A percentile compares a stretch with the other conserved stretches of the same genome.
These are phyloP conservation scores for Vidua macroura DNA, from an alignment of 2,113 vertebrate species.

Conservation along the genomic window DNA sequence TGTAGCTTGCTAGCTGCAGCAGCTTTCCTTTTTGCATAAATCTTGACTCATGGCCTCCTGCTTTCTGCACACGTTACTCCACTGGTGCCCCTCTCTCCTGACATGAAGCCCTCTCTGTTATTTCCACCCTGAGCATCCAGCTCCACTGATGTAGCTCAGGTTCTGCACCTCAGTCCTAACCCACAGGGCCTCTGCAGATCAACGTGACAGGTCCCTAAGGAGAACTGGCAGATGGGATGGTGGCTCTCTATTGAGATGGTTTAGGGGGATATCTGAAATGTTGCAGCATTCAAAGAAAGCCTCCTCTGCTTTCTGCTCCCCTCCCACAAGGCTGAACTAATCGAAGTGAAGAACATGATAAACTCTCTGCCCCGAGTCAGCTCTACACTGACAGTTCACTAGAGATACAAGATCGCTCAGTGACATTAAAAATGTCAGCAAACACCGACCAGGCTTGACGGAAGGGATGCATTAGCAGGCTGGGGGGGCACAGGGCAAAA, in stretches of 20 bases:
- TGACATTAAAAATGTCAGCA: conserved; percentile 76
- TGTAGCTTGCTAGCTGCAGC: neutral
- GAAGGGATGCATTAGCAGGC: conserved; percentile 44
- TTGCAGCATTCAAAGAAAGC: conserved; percentile 26
- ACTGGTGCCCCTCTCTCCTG: neutral
- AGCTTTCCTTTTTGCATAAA: neutral
- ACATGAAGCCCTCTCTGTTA: neutral
- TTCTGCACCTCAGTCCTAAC: conserved; percentile 7
- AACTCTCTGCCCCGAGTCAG: conserved; percentile 67
- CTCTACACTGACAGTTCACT: conserved; percentile 68
- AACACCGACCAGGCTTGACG: conserved; percentile 50
- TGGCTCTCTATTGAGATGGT: conserved; percentile 20
- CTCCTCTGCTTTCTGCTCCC: conserved; percentile 18
- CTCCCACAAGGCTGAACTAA: conserved; percentile 50
- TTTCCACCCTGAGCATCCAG: neutral
- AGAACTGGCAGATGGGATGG: neutral
- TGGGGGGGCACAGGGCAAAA: neutral
- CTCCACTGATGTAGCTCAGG: neutral
- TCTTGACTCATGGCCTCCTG: neutral
- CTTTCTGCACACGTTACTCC: neutral
- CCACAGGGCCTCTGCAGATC: neutral
- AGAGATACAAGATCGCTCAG: conserved; percentile 68
- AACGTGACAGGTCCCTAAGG: neutral
- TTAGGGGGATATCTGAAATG: conserved; percentile 51
- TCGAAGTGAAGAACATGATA: conserved; percentile 58